These are phyloP conservation scores for Stegana nigrithorax DNA, from an alignment of 2,888 invertebrate genomes.

Conservation along the genomic window DNA sequence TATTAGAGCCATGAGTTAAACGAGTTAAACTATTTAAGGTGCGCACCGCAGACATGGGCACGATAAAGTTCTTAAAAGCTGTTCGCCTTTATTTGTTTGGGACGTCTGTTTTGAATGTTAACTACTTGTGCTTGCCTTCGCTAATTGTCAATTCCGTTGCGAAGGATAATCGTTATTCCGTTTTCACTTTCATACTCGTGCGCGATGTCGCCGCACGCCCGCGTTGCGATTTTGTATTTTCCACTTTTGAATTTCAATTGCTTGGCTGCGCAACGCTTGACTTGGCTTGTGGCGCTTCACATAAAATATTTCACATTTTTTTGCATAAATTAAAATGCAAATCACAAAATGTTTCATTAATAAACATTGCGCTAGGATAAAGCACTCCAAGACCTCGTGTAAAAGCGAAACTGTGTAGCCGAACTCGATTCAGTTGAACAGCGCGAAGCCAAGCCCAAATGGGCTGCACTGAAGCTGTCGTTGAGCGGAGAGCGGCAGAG, in stretches of 20 bases:
- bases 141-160: slow-evolving; percentile 64
- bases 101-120: slow-evolving; percentile 52
- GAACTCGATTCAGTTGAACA: no score
- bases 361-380: slow-evolving; percentile 58
- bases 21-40: background rate
- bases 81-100: no score
- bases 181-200: background rate
- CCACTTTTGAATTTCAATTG: slow-evolving; percentile 58
- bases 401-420: background rate
- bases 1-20: no score
- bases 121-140: slow-evolving; percentile 60
- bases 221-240: slow-evolving; percentile 15
- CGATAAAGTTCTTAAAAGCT: background rate
- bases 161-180: no score
- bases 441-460: no score
- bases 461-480: no score
- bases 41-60: no score
- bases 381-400: slow-evolving; percentile 33
- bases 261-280: slow-evolving; percentile 4
- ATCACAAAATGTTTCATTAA: slow-evolving; percentile 64
- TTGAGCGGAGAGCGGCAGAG: no score
- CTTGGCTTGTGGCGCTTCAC: slow-evolving; percentile 1
- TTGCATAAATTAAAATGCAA: slow-evolving; percentile 64
- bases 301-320: slow-evolving; percentile 30
- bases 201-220: slow-evolving; percentile 31